A percentile compares a stretch with the other conserved stretches of the same genome.
phyloP scores from a whole-genome alignment of 2,113 vertebrate species.

The Passer domesticus region DNA sequence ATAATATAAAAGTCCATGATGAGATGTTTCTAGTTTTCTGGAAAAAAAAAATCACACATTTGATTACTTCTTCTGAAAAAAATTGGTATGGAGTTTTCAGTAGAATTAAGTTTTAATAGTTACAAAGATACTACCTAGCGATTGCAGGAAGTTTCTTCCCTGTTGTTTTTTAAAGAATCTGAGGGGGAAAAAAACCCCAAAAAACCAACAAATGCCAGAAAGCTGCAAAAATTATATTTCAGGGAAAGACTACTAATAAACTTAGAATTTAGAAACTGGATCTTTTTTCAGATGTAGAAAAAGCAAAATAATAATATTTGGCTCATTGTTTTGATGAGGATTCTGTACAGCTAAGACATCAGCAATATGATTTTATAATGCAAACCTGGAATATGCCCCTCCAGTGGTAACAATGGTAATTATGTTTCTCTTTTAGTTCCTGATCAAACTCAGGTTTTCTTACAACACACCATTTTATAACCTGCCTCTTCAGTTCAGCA shows the following conservation, averaged over 20 bases:
- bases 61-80: background rate
- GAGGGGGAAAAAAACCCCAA: rapidly evolving
- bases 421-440: background rate
- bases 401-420: background rate
- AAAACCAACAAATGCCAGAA: background rate
- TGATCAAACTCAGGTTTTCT: background rate
- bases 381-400: background rate
- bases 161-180: background rate
- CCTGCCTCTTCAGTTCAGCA: background rate
- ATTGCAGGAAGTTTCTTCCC: background rate
- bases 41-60: background rate
- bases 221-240: background rate
- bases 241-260: background rate
- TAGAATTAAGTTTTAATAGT: background rate
- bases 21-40: background rate
- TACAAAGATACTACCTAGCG: background rate
- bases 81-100: background rate
- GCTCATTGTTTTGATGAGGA: background rate
- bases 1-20: background rate
- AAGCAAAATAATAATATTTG: background rate
- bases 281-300: background rate
- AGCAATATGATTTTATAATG: background rate
- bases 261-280: background rate
- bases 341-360: background rate
- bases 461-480: background rate